Base-by-base conservation (phyloP, 2,113 vertebrate species). In the Coptodon rendalli region DNA sequence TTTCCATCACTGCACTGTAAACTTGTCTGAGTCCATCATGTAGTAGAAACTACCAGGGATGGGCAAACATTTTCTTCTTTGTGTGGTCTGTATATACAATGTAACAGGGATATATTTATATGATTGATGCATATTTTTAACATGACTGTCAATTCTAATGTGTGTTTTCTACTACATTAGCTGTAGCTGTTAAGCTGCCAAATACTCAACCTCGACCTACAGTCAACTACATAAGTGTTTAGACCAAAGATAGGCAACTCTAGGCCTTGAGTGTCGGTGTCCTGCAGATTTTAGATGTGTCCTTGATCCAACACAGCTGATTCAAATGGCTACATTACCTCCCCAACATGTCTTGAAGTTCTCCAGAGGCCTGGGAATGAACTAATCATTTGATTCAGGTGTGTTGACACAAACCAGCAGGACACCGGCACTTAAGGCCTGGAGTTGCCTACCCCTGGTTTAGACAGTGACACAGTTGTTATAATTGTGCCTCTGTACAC, bases 281-380 rank as follows among this genome's bases (percentile, higher is more conserved):
- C 14, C 27, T 61, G 14, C 27, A 31, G 57, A 27, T 61, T 6
- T 61, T 61, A 61, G 8, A 9, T 4, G 27, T 61, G 57, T 61
- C 57, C 57, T 31, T 61, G 0, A 61, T 17, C 57, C 14, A 31
- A 1, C 57, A 59, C 14, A 59, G 57, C 14, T 31, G 57, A 59
- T 17, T 22, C 0, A 17, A 59, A 59, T 17, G 14, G 57, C 27
- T 59, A 59, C 31, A 59, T 59, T 0, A 59, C 27, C 27, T 59
- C 14, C 0, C 0, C 57, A 31, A 17, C 57, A 59, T 59, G 57
- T 31, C 7, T 17, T 59, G 57, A 31, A 59, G 57, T 17, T 31
- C 27, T 31, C 14, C 27, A 59, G 56, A 0, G 0, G 3, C 14
- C 27, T 9, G 0, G 0, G 1, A 59, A 31, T 59, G 1, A 59